Conservation (phyloP, 2,113 vertebrate species). For the Mus spicilegus region DNA sequence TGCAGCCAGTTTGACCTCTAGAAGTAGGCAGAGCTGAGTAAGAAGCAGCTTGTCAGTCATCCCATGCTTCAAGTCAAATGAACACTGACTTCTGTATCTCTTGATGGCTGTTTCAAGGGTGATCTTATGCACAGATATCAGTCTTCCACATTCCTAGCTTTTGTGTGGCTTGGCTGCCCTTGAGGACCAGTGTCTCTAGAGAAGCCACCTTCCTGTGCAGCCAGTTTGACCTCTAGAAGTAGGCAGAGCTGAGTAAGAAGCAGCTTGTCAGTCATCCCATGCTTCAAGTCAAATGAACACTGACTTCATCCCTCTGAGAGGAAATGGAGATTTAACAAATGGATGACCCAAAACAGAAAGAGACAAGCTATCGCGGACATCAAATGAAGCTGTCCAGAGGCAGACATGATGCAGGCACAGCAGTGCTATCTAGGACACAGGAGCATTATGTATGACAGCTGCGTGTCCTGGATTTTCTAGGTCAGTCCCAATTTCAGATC, state of each 20-base stretch:
- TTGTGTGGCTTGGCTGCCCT: background rate
- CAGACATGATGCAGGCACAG: slow-evolving; percentile 48
- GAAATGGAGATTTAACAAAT: slow-evolving; percentile 53
- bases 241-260: background rate
- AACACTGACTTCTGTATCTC: background rate
- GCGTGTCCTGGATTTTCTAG: slow-evolving; percentile 60
- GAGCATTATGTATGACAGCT: slow-evolving; percentile 72
- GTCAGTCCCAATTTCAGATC: slow-evolving; percentile 71
- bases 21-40: background rate
- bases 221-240: background rate
- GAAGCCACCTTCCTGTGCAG: background rate
- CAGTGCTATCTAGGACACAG: slow-evolving; percentile 57
- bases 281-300: slow-evolving; percentile 45
- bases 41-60: slow-evolving; percentile 49
- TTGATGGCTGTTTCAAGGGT: background rate
- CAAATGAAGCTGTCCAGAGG: slow-evolving; percentile 65
- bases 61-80: slow-evolving; percentile 13
- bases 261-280: slow-evolving; percentile 40
- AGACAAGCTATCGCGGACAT: slow-evolving; percentile 56
- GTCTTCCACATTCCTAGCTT: background rate
- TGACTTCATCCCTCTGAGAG: slow-evolving; percentile 37
- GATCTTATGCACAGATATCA: background rate
- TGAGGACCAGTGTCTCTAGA: background rate
- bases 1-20: background rate
- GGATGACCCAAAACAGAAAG: slow-evolving; percentile 70